Percentiles rank a stretch among this genome's conserved stretches.
These are phyloP conservation scores for Zootermopsis nevadensis DNA, from an alignment of 2,888 invertebrate species.

Conservation along the genomic window DNA sequence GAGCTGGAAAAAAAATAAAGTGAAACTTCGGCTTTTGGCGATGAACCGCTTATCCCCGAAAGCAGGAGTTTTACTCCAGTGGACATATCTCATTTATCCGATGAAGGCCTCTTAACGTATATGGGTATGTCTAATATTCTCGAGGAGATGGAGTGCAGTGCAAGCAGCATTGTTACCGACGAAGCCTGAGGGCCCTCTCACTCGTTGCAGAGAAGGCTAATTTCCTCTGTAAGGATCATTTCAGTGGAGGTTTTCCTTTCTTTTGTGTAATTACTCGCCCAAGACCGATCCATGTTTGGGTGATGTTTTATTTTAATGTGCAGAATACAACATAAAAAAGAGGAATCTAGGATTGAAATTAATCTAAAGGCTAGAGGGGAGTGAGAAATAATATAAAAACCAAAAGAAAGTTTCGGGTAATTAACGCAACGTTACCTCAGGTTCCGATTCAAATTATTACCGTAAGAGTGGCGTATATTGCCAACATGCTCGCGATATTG, in stretches of 20 bases:
- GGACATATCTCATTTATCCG: not conserved
- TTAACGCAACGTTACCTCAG: slow-evolving; percentile 15
- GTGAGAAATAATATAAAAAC: slow-evolving; percentile 28
- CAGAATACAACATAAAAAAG: slow-evolving; percentile 19
- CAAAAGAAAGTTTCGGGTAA: slow-evolving; percentile 31
- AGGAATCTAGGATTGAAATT: slow-evolving; percentile 26
- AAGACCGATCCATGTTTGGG: slow-evolving; percentile 24
- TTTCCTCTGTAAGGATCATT: slow-evolving; percentile 19
- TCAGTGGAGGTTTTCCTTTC: slow-evolving; percentile 20
- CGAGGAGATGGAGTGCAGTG: not conserved
- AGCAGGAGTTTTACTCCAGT: too few relatives aligned
- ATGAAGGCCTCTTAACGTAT: not conserved
- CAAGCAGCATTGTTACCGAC: slow-evolving; percentile 16
- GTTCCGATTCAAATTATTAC: not conserved
- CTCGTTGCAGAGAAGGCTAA: slow-evolving; percentile 5
- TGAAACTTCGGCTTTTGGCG: too few relatives aligned
- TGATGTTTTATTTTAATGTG: slow-evolving; percentile 25
- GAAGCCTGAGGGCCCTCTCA: not conserved
- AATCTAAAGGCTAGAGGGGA: slow-evolving; percentile 29
- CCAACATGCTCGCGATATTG: too few relatives aligned
- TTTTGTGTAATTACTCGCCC: slow-evolving; percentile 21
- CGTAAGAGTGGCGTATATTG: not conserved
- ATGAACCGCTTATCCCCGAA: too few relatives aligned
- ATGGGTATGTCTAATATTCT: slow-evolving; percentile 7
- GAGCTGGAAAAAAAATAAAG: too few relatives aligned